phyloP scores from a whole-genome alignment of 2,888 invertebrate species.

The Lottia gigantea region DNA sequence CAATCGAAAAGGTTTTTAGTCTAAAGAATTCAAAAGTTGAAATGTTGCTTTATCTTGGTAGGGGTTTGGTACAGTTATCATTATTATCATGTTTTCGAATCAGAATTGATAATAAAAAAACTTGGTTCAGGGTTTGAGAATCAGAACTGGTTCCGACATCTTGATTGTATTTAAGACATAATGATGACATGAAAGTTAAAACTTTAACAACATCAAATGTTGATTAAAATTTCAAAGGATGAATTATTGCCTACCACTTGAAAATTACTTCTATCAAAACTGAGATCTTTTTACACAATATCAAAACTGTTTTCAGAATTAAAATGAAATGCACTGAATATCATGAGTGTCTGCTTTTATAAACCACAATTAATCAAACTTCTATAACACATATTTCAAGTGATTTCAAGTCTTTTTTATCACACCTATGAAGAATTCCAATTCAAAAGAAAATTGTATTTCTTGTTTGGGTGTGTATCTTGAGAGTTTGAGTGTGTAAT shows the following conservation, averaged over 20 bases:
- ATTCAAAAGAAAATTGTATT: too few species aligned
- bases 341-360: too few species aligned
- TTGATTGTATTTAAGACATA: slow-evolving; percentile 10
- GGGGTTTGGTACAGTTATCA: slow-evolving; percentile 1
- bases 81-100: neutral
- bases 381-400: too few species aligned
- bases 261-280: too few species aligned
- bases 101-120: slow-evolving; percentile 2
- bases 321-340: too few species aligned
- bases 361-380: too few species aligned
- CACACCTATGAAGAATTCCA: too few species aligned
- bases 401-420: too few species aligned
- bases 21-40: slow-evolving; percentile 5
- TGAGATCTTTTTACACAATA: too few species aligned
- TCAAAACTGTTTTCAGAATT: too few species aligned
- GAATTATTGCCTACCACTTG: neutral
- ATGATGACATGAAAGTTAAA: slow-evolving; percentile 8
- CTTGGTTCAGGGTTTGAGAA: neutral
- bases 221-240: slow-evolving; percentile 7
- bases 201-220: neutral
- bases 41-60: slow-evolving; percentile 7
- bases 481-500: too few species aligned
- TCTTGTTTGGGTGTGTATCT: too few species aligned
- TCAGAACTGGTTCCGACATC: neutral
- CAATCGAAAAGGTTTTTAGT: neutral